Base-by-base conservation (phyloP, 1,140 invertebrate species). In the Planococcus citri region DNA sequence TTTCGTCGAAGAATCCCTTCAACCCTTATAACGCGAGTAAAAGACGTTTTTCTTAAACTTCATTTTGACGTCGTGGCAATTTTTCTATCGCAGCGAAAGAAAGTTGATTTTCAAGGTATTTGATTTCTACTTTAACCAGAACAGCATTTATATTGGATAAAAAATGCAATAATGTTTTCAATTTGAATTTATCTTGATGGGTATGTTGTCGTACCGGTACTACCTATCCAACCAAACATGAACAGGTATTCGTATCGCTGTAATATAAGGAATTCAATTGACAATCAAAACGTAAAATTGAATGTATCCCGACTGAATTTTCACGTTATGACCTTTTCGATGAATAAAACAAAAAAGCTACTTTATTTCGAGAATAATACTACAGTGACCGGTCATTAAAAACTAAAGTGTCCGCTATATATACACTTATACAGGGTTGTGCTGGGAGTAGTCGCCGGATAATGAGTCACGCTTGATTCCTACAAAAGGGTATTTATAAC, bases 381-480 rank as follows among this genome's bases (percentile, higher is more conserved):
- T n/a, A n/a, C 17, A 17, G 41, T 20, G 41, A 51, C 10, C 41
- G 41, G 41, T 51, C 41, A 51, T 51, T 51, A 51, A 51, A 51
- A 51, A 51, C 12, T 51, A 51, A 51, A 51, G 41, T 51, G 41
- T 51, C 41, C n/a, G 29, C 29, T 33, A 33, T n/a, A n/a, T n/a
- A n/a, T n/a, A n/a, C n/a, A n/a, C n/a, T n/a, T n/a, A n/a, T 9
- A 20, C 12, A 51, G 41, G 41, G 41, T 51, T 51, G 41, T 51
- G 6, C 14, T 17, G 12, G n/a, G 41, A 14, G 10, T 51, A 51
- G 41, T 51, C 10, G 6, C 41, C 41, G 41, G 41, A 51, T 51
- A 51, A 51, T 51, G 41, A 51, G 41, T 51, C 41, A 51, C 41
- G 41, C 41, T 51, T 51, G 41, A 51, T 51, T 51, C 41, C 10